These are phyloP conservation scores for Amyelois transitella DNA, from an alignment of 1,140 invertebrate genomes.

Conservation along the genomic window DNA sequence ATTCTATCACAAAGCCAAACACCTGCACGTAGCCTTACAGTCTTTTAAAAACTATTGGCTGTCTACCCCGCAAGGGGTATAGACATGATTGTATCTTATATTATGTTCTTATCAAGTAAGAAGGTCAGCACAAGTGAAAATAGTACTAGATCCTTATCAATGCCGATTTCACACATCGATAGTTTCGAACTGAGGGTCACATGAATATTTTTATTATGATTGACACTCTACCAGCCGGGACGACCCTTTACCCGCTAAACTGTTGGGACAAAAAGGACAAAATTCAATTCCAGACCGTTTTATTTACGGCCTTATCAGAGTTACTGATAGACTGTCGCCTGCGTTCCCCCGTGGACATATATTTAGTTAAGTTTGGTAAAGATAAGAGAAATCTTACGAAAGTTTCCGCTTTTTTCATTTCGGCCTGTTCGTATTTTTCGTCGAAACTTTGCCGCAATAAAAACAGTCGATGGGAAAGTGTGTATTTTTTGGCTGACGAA, in stretches of 20 bases:
- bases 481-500: too few relatives aligned
- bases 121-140: not conserved
- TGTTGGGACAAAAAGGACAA: not conserved
- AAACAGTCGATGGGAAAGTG: too few relatives aligned
- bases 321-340: not conserved
- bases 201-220: not conserved
- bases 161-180: not conserved
- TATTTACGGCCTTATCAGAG: not conserved
- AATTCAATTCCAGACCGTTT: not conserved
- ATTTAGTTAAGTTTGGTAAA: not conserved
- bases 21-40: too few relatives aligned
- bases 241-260: not conserved
- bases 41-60: too few relatives aligned
- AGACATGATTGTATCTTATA: too few relatives aligned
- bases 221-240: not conserved
- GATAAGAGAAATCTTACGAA: not conserved
- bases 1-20: too few relatives aligned
- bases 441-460: too few relatives aligned
- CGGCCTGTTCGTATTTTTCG: too few relatives aligned
- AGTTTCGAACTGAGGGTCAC: not conserved
- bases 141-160: not conserved
- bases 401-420: too few relatives aligned
- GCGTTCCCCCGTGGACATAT: not conserved
- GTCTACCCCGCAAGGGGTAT: too few relatives aligned
- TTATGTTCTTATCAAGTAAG: not conserved